Evolutionary conservation across 2,797 vertebrate species (phyloP), one percentile per base, ranked within the genome.

Genomic region (Enteromius viviparus): DNA sequence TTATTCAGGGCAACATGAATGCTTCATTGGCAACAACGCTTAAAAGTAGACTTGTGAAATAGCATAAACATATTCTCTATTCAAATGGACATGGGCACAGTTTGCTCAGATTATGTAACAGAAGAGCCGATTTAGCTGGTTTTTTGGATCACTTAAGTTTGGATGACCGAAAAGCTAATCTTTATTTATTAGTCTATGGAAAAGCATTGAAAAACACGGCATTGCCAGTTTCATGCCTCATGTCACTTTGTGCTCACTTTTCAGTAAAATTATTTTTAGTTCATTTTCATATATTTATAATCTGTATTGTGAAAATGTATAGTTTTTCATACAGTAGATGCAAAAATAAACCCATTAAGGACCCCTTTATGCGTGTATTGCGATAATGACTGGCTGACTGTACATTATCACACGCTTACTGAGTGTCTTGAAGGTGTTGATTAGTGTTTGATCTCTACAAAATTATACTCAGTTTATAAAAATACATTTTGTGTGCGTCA

Each of bases 341-440:
- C 15, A 58, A 19, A 72, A 72, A 51, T 51, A 32, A 29, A 47
- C 70, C 47, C 23, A 21, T 72, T 32, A 29, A 72, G 47, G 9
- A 12, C 3, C 47, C 19, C 3, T 3, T 49, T 74, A 34, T 1
- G 0, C 47, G 53, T 53, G 32, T 14, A 53, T 40, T 76, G 34
- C 3, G 7, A 15, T 26, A 23, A 42, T 60, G 34, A 26, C 34
- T 40, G 74, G 21, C 72, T 76, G 51, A 34, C 12, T 58, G 21
- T 58, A 58, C 51, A 40, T 77, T 19, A 77, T 32, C 75, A 64
- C 58, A 42, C 19, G 42, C 37, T 77, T 34, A 55, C 49, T 83
- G 82, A 78, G 69, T 71, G 26, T 60, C n/a, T 42, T 78, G 34
- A 70, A 70, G 51, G 81, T 76, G 81, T 26, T 26, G 26, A 82